These are phyloP conservation scores for Drosophila asahinai DNA, from an alignment of 1,140 invertebrate genomes.

Conservation along the genomic window DNA sequence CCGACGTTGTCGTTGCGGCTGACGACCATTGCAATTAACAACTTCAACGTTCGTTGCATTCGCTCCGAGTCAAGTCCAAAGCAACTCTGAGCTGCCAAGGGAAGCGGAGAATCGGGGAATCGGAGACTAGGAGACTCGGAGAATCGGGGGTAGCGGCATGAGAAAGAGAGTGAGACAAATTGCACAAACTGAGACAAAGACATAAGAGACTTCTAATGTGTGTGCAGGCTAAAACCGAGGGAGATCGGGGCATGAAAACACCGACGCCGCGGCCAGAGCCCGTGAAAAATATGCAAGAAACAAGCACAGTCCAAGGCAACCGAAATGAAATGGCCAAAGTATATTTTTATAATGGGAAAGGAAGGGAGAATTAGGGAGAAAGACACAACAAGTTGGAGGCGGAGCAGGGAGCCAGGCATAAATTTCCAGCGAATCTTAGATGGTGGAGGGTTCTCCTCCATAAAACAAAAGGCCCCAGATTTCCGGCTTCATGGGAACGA, in stretches of 20 bases:
- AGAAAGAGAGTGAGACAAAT: conserved; percentile 61
- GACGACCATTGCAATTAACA: conserved; percentile 75
- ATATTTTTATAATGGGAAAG: conserved; percentile 62
- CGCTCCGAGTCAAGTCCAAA: conserved; percentile 32
- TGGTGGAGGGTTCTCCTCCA: conserved; percentile 43
- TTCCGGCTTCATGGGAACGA: conserved; percentile 45
- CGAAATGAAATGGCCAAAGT: conserved; percentile 73
- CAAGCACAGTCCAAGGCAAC: conserved; percentile 34
- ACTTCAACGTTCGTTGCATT: conserved; percentile 81
- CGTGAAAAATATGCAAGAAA: conserved; percentile 81
- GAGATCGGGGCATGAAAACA: conserved; percentile 12
- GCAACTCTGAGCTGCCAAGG: conserved; percentile 14
- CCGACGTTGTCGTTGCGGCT: conserved; percentile 67
- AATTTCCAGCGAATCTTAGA: conserved; percentile 61
- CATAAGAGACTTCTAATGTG: conserved; percentile 47
- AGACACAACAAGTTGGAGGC: background rate
- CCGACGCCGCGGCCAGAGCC: conserved; percentile 33
- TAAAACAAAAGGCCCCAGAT: conserved; percentile 48
- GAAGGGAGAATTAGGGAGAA: conserved; percentile 20
- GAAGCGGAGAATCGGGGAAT: conserved; percentile 19
- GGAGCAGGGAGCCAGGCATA: conserved; percentile 37
- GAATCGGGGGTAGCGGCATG: conserved; percentile 16
- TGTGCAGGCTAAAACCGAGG: conserved; percentile 18
- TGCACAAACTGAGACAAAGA: conserved; percentile 65
- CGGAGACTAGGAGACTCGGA: background rate